Evolutionary conservation across 2,797 vertebrate species (phyloP).

Genomic region (Crax fasciolata): DNA sequence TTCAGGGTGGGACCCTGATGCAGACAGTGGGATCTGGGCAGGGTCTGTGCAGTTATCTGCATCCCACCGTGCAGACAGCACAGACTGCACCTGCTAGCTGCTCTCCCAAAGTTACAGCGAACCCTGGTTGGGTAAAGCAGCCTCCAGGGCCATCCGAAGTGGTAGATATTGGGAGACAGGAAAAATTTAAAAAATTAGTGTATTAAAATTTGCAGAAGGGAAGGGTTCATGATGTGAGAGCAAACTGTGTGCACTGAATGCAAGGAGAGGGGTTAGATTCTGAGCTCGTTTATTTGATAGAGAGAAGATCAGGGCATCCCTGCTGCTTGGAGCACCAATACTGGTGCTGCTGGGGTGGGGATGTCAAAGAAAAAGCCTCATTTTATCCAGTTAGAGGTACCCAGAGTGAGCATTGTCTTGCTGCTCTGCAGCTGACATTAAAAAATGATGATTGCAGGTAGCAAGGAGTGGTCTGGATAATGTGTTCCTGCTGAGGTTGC

Average conservation of each 20-base stretch:
- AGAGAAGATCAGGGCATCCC: neutral
- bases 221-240: neutral
- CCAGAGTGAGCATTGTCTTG: fast-evolving
- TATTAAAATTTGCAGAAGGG: neutral
- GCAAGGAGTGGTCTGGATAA: neutral
- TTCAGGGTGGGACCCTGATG: neutral
- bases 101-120: neutral
- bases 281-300: neutral
- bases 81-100: neutral
- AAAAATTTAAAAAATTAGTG: too few species aligned
- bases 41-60: neutral
- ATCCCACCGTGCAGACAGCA: fast-evolving
- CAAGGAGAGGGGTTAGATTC: neutral
- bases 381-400: neutral
- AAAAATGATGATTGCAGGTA: neutral
- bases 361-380: neutral
- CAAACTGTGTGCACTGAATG: neutral
- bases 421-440: neutral
- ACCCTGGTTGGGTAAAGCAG: too few species aligned
- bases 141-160: neutral
- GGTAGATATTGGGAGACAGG: neutral
- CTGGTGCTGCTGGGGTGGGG: fast-evolving
- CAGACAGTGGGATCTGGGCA: fast-evolving
- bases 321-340: neutral
- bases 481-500: fast-evolving